Evolutionary conservation across 1,140 invertebrate genomes (phyloP), one percentile per base, ranked within the genome.

Genomic region (Lepeophtheirus salmonis): DNA sequence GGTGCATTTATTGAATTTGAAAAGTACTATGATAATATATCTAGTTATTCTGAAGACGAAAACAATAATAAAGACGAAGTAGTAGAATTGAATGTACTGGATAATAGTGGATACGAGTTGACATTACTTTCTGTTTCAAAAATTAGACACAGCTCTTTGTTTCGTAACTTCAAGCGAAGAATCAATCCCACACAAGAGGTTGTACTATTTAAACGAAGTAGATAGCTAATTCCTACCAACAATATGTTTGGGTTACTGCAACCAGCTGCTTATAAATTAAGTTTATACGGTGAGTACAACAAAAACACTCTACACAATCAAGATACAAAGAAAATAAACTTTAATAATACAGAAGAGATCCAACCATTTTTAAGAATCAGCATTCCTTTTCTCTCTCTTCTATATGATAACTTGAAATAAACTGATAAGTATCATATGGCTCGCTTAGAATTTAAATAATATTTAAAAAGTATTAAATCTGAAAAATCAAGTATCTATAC

Each of bases 1-100:
- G 76, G 86, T 64, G 78, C 83, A 0, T 70, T 76, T 1, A 78
- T 83, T 3, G 92, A 97, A 71, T 97, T 90, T 75, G 77, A 81
- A 2, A 83, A 91, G 64, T 97, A 82, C 72, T 98, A 97, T 73
- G 88, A 97, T 71, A 97, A 95, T 71, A 84, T 83, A 63, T 73
- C 77, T 26, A 83, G 81, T 67, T 85, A 86, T 73, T 83, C 83
- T 1, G 82, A 85, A 70, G 74, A 74, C 73, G 58, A 73, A 77
- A 76, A 65, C 68, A 72, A 62, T 20, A 56, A 41, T 6, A 64
- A 62, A 26, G 79, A 84, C 65, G 77, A 77, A 64, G 83, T 84
- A 67, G 67, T 71, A n/a, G 74, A 80, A 17, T 71, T 80, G 12
- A 73, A 80, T 13, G 72, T 79, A 55, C 67, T 90, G 18, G 80